Base-by-base conservation (phyloP, 2,888 invertebrate genomes). In the Tholera decimalis region DNA sequence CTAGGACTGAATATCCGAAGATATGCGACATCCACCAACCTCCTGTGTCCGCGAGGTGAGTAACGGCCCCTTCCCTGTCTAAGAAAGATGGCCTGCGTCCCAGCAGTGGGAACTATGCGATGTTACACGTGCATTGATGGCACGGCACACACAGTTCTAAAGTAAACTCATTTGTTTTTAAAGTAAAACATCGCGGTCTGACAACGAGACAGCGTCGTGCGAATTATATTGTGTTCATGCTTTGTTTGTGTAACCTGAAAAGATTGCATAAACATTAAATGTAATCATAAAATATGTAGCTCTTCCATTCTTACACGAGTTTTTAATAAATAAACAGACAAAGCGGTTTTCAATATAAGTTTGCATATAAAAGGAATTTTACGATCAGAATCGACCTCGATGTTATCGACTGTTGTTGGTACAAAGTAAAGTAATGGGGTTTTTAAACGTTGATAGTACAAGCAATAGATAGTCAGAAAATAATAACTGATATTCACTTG, bases 281-380 rank as follows among this genome's bases (percentile, higher is more conserved):
- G n/a, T n/a, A n/a, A n/a, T n/a, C n/a, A n/a, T n/a, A n/a, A 67
- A 26, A 67, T 51, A 33, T 20, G 24, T 6, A 63, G 20, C n/a
- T 3, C n/a, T 11, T 54, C 26, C n/a, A 33, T 26, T 30, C 15
- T 15, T 24, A 33, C n/a, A 69, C 46, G 20, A 20, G 9, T 49
- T 43, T 63, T 43, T 73, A 49, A 73, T 66, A 66, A 63, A 37
- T 64, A 43, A 49, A 15, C 43, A 18, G n/a, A 37, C 26, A 37
- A 69, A 70, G 30, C 59, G 70, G 18, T 70, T 70, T 69, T 70
- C 76, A 58, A 76, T 75, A 70, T 24, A 41, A 22, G 24, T 70
- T 41, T n/a, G n/a, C n/a, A n/a, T n/a, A n/a, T n/a, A n/a, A 53
- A 3, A 53, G 51, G 26, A 43, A 43, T 28, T 75, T 70, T 68